Conservation (phyloP, 2,113 vertebrate species). For the Eolophus roseicapilla region DNA sequence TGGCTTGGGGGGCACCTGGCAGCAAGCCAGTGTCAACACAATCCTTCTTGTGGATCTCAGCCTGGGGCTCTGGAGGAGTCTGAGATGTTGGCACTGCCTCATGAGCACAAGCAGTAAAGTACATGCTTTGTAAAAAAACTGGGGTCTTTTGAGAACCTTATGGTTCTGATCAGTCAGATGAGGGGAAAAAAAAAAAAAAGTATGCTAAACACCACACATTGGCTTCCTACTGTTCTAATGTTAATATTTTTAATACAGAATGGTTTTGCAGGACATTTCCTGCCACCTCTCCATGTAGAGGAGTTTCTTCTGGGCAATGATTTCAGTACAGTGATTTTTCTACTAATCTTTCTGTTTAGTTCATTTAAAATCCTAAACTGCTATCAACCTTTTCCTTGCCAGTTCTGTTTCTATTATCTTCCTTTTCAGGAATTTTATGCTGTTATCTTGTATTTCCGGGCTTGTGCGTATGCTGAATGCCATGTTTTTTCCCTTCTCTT, state of each 20-base stretch:
- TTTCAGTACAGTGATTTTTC: not conserved
- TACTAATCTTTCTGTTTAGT: not conserved
- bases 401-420: not conserved
- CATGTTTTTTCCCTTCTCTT: not conserved
- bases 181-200: not conserved
- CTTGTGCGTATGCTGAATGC: not conserved
- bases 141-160: not conserved
- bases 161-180: not conserved
- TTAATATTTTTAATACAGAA: not conserved
- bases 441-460: not conserved
- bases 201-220: not conserved
- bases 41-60: not conserved
- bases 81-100: not conserved
- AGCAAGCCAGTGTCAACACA: not conserved
- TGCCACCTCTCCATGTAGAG: not conserved
- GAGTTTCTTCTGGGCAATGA: not conserved
- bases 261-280: not conserved
- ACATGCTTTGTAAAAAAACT: not conserved
- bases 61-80: not conserved
- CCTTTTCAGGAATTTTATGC: not conserved
- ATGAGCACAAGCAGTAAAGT: not conserved
- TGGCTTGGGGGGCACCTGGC: not conserved
- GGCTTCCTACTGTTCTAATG: not conserved
- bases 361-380: not conserved
- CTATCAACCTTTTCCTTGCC: not conserved